Conservation (phyloP, 2,113 vertebrate species). For the Chaetorhynchus papuensis region DNA sequence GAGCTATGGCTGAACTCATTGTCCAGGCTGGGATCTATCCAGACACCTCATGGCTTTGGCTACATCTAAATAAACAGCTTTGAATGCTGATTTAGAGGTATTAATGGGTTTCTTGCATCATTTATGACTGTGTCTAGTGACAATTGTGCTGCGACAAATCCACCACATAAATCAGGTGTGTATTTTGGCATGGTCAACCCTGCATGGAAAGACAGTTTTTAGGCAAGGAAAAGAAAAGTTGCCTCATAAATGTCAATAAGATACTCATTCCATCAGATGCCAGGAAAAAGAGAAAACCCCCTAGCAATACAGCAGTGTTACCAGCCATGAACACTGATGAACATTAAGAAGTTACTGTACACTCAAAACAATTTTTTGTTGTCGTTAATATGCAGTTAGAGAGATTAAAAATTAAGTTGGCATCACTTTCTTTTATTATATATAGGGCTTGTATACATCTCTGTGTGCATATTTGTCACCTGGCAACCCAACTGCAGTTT, state of each 20-base stretch:
- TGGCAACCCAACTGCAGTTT: neutral
- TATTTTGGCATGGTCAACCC: conserved; percentile 26
- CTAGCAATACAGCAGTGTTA: neutral
- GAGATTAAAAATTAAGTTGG: neutral
- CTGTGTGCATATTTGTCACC: neutral
- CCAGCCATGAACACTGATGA: neutral
- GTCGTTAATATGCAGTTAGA: neutral
- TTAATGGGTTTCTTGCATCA: conserved; percentile 60
- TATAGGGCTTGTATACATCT: neutral
- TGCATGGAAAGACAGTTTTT: neutral
- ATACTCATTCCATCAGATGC: neutral
- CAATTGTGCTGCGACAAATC: conserved; percentile 44
- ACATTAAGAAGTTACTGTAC: neutral
- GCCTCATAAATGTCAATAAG: conserved; percentile 32
- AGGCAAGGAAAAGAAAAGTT: conserved; percentile 35
- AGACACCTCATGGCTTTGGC: conserved; percentile 40
- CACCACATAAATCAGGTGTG: conserved; percentile 43
- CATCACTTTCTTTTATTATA: neutral
- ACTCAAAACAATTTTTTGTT: neutral
- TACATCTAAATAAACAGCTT: conserved; percentile 55
- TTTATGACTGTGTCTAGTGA: conserved; percentile 50
- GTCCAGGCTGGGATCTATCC: conserved; percentile 13
- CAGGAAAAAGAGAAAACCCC: neutral
- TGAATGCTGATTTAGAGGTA: conserved; percentile 26
- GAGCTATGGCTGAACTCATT: conserved; percentile 14